Conservation (phyloP, 2,113 vertebrate genomes). For the Clarias macrocephalus region DNA sequence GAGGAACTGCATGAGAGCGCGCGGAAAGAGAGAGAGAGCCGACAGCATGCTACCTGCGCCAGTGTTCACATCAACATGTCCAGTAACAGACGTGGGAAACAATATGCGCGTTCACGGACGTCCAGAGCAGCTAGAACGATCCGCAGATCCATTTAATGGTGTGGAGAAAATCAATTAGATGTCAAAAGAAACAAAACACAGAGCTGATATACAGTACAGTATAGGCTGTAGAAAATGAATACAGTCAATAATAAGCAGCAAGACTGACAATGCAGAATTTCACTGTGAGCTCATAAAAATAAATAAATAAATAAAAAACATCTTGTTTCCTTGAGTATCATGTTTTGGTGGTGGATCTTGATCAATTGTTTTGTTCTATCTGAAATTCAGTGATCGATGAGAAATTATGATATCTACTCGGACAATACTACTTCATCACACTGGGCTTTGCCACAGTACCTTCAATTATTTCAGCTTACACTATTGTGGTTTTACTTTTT, state of each 20-base stretch:
- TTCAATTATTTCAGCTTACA: constrained; percentile 14
- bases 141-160: background rate
- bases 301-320: background rate
- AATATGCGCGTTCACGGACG: background rate
- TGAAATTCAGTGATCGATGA: constrained; percentile 28
- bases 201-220: constrained; percentile 34
- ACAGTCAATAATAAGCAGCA: constrained; percentile 22
- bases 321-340: background rate
- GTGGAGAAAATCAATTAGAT: constrained; percentile 41
- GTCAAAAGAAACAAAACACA: constrained; percentile 54
- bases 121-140: background rate
- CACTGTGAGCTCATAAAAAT: background rate
- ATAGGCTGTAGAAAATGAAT: constrained; percentile 28
- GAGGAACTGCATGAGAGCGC: background rate
- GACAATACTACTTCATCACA: background rate
- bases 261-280: constrained; percentile 9
- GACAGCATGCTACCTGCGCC: background rate
- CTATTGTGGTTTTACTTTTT: constrained; percentile 20
- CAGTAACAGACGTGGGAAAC: background rate
- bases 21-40: background rate
- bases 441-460: background rate
- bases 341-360: background rate
- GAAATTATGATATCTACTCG: constrained; percentile 17
- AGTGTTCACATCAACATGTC: background rate
- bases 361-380: constrained; percentile 33